Percentiles rank a stretch among this genome's conserved stretches.
Evolutionary conservation across 1,140 invertebrate species (phyloP).

Genomic region (Chrysopa pallens): DNA sequence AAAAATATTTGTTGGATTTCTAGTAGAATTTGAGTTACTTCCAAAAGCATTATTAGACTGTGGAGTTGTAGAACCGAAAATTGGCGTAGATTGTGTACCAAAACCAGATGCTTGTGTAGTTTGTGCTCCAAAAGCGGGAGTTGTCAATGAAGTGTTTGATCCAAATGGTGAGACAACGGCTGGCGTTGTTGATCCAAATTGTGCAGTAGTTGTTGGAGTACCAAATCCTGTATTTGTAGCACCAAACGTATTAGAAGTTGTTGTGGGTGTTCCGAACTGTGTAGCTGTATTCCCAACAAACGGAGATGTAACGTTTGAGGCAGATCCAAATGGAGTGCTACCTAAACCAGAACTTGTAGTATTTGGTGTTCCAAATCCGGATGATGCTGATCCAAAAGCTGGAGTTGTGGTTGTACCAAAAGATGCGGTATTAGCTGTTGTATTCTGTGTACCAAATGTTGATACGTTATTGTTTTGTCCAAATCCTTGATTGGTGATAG

Average conservation of each 20-base stretch:
- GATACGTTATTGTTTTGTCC: too few relatives aligned
- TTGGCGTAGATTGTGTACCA: not conserved
- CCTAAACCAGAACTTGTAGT: not conserved
- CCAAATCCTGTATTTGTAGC: not conserved
- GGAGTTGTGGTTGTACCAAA: not conserved
- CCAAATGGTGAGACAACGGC: too few relatives aligned
- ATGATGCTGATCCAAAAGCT: not conserved
- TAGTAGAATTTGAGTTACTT: not conserved
- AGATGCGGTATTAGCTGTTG: not conserved
- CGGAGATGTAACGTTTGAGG: not conserved
- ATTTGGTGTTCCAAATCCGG: not conserved
- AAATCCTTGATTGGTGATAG: not conserved
- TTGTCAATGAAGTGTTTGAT: too few relatives aligned
- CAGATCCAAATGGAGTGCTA: not conserved
- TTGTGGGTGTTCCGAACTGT: not conserved
- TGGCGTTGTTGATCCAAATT: too few relatives aligned
- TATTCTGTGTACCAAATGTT: not conserved
- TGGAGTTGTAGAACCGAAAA: not conserved
- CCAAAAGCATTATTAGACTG: constrained; percentile 1
- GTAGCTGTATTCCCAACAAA: too few relatives aligned
- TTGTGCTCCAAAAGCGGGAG: not conserved
- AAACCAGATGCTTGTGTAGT: not conserved
- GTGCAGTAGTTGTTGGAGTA: not conserved
- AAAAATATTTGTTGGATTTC: not conserved
- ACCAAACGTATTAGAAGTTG: not conserved